Evolutionary conservation across 2,888 invertebrate species (phyloP).

Genomic region (Andricus quercusramuli): DNA sequence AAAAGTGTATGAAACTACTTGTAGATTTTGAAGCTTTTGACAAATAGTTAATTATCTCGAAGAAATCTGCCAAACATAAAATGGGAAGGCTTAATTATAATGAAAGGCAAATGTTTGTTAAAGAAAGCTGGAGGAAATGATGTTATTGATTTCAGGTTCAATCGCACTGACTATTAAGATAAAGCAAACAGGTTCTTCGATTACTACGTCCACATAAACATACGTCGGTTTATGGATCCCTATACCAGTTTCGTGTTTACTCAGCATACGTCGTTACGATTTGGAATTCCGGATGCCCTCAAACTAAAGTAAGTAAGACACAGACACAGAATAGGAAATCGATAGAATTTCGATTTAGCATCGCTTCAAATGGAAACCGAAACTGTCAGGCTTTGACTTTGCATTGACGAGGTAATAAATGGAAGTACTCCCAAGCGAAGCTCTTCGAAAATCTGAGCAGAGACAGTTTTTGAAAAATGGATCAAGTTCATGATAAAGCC

Average conservation of each 20-base stretch:
- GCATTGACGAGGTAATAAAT: conserved; percentile 7
- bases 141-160: conserved; percentile 18
- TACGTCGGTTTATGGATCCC: conserved; percentile 34
- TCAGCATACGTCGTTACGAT: conserved; percentile 34
- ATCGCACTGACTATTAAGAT: conserved; percentile 26
- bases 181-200: conserved; percentile 35
- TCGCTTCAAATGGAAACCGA: conserved; percentile 17
- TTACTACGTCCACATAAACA: conserved; percentile 24
- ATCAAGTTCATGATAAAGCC: not conserved
- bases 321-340: not conserved
- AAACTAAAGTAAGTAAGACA: conserved; percentile 20
- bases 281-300: conserved; percentile 24
- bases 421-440: not conserved
- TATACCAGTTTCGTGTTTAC: conserved; percentile 33
- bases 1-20: too few species aligned
- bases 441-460: not conserved
- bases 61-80: too few species aligned
- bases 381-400: not conserved
- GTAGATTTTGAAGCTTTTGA: too few species aligned
- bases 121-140: conserved; percentile 35
- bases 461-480: not conserved
- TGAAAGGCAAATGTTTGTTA: conserved; percentile 28
- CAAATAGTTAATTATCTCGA: too few species aligned
- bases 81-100: not conserved
- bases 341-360: conserved; percentile 29